phyloP scores from a whole-genome alignment of 2,888 invertebrate species.

The Erynnis tages region DNA sequence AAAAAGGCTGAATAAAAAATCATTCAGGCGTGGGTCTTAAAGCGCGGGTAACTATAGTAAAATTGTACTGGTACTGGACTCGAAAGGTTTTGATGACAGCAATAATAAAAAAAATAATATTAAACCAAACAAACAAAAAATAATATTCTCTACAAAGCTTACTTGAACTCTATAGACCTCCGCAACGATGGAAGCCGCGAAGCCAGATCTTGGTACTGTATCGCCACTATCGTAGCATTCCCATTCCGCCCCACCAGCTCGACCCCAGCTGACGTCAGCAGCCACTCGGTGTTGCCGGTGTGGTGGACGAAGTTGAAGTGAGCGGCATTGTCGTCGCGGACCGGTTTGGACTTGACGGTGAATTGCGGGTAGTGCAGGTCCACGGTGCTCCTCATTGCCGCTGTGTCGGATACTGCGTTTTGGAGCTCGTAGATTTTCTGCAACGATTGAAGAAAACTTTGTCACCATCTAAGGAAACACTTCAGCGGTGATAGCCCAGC shows the following conservation, averaged over 20 bases:
- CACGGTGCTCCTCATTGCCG: conserved; percentile 55
- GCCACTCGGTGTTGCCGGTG: conserved; percentile 57
- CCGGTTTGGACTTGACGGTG: conserved; percentile 53
- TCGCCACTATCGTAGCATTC: conserved; percentile 69
- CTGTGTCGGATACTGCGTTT: conserved; percentile 60
- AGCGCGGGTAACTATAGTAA: no score
- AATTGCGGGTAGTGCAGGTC: conserved; percentile 57
- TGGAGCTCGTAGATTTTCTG: conserved; percentile 75
- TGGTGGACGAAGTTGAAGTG: conserved; percentile 56
- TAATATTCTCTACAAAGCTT: conserved; percentile 48
- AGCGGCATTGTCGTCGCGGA: conserved; percentile 55
- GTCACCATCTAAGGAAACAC: no score
- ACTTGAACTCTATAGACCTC: conserved; percentile 83
- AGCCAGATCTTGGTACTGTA: conserved; percentile 84
- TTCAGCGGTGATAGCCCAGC: no score
- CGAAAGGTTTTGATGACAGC: no score
- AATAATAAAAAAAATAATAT: not conserved
- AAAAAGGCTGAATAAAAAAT: no score
- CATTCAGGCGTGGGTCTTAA: no score
- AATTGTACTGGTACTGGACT: no score
- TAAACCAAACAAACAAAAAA: not conserved
- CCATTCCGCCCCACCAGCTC: conserved; percentile 56
- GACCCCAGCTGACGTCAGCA: conserved; percentile 58
- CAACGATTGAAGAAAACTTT: conserved; percentile 29
- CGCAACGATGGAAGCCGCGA: conserved; percentile 83